Conservation (phyloP, 2,113 vertebrate genomes). For the Channa argus region DNA sequence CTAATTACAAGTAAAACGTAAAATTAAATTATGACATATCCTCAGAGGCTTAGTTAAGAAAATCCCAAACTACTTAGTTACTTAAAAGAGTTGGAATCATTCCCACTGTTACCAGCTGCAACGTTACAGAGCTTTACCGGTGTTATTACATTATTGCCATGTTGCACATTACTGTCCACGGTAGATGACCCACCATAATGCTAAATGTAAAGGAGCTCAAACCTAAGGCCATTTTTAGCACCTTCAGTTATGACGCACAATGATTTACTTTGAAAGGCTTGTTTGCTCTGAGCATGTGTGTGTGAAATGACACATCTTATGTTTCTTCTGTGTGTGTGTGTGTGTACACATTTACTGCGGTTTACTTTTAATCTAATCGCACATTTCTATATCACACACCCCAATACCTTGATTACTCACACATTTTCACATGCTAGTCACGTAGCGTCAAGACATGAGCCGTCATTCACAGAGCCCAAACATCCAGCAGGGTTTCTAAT, state of each 20-base stretch:
- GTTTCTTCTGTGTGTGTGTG: not conserved
- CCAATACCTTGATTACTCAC: not conserved
- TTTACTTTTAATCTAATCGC: constrained; percentile 4
- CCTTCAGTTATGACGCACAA: not conserved
- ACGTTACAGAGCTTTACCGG: too few species aligned
- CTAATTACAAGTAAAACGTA: too few species aligned
- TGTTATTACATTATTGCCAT: too few species aligned
- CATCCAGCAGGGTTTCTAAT: constrained; percentile 66
- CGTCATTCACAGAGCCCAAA: constrained; percentile 58
- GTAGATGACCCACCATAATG: too few species aligned
- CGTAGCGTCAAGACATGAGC: constrained; percentile 59
- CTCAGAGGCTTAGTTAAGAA: too few species aligned
- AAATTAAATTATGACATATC: too few species aligned
- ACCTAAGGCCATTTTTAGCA: not conserved
- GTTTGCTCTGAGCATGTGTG: not conserved
- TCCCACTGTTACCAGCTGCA: too few species aligned
- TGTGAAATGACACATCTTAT: not conserved
- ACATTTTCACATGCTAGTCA: constrained; percentile 39
- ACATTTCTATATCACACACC: constrained; percentile 2
- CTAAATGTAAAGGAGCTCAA: not conserved
- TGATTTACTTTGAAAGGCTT: constrained; percentile 1
- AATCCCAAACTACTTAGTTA: too few species aligned
- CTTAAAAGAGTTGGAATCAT: too few species aligned
- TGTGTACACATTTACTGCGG: not conserved
- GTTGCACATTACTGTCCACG: too few species aligned